These are phyloP conservation scores for Agriopis aurantiaria DNA, from an alignment of 2,888 invertebrate genomes.

Conservation along the genomic window DNA sequence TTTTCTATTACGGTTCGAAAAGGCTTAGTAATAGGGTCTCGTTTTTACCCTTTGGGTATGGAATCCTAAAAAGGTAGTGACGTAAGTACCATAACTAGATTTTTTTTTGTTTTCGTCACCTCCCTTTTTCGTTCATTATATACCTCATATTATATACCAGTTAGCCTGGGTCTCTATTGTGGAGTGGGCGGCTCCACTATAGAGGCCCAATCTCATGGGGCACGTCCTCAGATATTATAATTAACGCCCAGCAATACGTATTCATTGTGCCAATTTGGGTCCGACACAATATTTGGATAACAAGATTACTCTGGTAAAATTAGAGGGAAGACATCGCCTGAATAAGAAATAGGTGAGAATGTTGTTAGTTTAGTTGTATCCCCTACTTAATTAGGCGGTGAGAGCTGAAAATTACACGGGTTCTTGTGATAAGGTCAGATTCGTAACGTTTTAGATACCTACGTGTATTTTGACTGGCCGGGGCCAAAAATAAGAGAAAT, in stretches of 20 bases:
- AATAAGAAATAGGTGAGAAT: conserved; percentile 46
- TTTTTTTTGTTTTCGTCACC: too few species aligned
- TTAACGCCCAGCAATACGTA: conserved; percentile 64
- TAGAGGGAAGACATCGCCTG: conserved; percentile 43
- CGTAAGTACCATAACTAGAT: too few species aligned
- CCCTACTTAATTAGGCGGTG: conserved; percentile 18
- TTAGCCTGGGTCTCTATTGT: neutral
- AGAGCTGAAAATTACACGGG: conserved; percentile 7
- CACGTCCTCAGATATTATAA: conserved; percentile 63
- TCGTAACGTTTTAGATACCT: too few species aligned
- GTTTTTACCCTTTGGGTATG: too few species aligned
- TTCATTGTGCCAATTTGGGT: conserved; percentile 67
- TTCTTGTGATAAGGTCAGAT: too few species aligned
- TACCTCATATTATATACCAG: too few species aligned
- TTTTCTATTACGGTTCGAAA: too few species aligned
- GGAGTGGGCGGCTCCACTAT: conserved; percentile 48
- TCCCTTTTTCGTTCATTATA: too few species aligned
- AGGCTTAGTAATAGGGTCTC: too few species aligned
- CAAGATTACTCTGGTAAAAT: conserved; percentile 53
- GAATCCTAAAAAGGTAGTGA: too few species aligned
- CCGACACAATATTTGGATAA: conserved; percentile 60
- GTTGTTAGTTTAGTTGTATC: conserved; percentile 24
- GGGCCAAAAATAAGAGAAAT: neutral
- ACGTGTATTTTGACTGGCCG: neutral
- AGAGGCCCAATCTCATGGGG: conserved; percentile 56